These are phyloP conservation scores for Hemiscyllium ocellatum DNA, from an alignment of 2,113 vertebrate genomes.

Conservation along the genomic window DNA sequence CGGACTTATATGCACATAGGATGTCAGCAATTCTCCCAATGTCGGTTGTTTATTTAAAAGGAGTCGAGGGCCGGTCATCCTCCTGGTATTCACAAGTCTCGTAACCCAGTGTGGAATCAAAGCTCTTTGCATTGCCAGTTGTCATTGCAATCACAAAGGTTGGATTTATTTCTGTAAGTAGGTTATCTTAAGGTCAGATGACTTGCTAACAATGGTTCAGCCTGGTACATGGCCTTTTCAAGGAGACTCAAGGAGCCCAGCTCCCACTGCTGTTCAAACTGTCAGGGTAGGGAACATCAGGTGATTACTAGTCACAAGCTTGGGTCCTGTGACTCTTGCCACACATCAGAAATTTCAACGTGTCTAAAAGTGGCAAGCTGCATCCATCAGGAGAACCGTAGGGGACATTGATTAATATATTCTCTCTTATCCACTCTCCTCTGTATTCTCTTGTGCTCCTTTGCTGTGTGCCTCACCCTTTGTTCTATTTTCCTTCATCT, in stretches of 20 bases:
- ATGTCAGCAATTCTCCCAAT: not conserved
- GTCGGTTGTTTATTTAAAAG: not conserved
- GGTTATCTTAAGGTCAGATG: slow-evolving; percentile 17
- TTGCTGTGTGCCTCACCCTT: not conserved
- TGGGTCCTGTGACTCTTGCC: not conserved
- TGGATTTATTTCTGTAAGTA: slow-evolving; percentile 4
- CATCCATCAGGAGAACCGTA: not conserved
- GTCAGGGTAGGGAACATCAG: not conserved
- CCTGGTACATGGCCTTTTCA: too few species aligned
- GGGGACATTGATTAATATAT: not conserved
- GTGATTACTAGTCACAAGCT: not conserved
- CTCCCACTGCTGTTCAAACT: not conserved
- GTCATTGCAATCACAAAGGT: not conserved
- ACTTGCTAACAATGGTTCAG: not conserved
- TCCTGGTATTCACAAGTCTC: not conserved
- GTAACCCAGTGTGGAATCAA: slow-evolving; percentile 1
- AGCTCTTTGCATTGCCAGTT: not conserved
- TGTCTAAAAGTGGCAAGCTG: not conserved
- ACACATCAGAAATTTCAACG: not conserved
- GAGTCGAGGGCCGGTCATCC: not conserved
- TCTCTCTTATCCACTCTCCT: not conserved
- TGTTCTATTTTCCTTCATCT: not conserved
- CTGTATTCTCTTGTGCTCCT: not conserved
- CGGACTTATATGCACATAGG: not conserved
- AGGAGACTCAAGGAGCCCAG: not conserved